A percentile compares a stretch with the other conserved stretches of the same genome.
Conservation (phyloP, 2,888 invertebrate species). For the Cephus spinipes region DNA sequence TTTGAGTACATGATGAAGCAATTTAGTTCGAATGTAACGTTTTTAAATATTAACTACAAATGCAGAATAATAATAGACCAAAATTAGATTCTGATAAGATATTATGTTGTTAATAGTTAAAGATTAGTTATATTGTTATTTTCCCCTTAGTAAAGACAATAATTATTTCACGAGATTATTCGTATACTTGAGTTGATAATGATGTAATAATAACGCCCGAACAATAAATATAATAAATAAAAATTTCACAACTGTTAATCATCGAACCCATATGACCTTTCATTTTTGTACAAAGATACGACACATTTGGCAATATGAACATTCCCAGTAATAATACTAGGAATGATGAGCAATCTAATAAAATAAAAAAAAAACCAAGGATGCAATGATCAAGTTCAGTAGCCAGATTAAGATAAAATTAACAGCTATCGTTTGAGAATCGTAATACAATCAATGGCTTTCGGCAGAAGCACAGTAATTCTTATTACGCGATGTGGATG, state of each 20-base stretch:
- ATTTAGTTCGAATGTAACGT: background rate
- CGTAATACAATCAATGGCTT: constrained; percentile 3
- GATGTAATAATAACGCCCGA: background rate
- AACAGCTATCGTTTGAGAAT: background rate
- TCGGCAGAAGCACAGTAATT: background rate
- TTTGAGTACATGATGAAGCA: background rate
- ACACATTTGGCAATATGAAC: background rate
- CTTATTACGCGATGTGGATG: background rate
- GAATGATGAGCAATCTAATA: background rate
- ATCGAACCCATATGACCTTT: background rate
- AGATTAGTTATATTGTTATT: background rate
- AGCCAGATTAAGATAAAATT: background rate
- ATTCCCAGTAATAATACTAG: background rate
- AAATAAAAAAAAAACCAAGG: background rate
- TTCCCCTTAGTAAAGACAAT: background rate
- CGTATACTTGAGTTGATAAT: background rate
- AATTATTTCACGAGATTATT: background rate
- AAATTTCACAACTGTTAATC: background rate
- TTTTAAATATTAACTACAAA: background rate
- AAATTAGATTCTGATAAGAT: background rate
- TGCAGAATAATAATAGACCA: constrained; percentile 30
- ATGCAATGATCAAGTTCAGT: background rate
- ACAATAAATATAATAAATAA: background rate
- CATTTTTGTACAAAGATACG: background rate
- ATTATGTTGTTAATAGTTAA: background rate